phyloP scores from a whole-genome alignment of 2,888 invertebrate genomes.

The Drosophila cognata region DNA sequence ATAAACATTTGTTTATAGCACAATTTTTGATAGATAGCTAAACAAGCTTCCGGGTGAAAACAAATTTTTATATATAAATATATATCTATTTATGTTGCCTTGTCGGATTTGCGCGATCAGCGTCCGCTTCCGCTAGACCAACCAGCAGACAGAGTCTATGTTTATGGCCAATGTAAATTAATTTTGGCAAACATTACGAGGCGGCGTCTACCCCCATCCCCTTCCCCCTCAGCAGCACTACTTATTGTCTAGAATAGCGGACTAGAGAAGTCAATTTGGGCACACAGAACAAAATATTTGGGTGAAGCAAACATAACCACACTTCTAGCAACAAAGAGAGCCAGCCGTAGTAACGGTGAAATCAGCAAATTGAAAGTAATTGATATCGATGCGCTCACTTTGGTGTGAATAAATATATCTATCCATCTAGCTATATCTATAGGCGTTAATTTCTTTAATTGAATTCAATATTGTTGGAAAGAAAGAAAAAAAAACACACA shows the following conservation, averaged over 20 bases:
- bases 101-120: constrained; percentile 37
- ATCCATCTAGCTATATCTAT: constrained; percentile 51
- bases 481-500: constrained; percentile 44
- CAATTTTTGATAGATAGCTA: constrained; percentile 37
- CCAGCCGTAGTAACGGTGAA: constrained; percentile 40
- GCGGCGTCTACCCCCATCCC: neutral
- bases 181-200: constrained; percentile 45
- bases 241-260: neutral
- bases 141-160: constrained; percentile 26
- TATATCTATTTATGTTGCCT: constrained; percentile 56
- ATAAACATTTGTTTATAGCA: constrained; percentile 24
- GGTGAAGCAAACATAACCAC: constrained; percentile 79
- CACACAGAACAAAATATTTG: constrained; percentile 66
- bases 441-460: constrained; percentile 65
- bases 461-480: constrained; percentile 62
- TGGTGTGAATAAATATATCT: constrained; percentile 32
- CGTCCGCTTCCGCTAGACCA: constrained; percentile 54
- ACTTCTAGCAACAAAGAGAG: constrained; percentile 50
- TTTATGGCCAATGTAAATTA: constrained; percentile 29
- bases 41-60: constrained; percentile 61
- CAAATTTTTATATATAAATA: constrained; percentile 38
- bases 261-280: constrained; percentile 45
- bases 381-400: constrained; percentile 57
- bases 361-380: constrained; percentile 74
- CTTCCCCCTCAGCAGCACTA: too few species aligned